phyloP scores from a whole-genome alignment of 2,888 invertebrate species.

The Mystacides longicornis region DNA sequence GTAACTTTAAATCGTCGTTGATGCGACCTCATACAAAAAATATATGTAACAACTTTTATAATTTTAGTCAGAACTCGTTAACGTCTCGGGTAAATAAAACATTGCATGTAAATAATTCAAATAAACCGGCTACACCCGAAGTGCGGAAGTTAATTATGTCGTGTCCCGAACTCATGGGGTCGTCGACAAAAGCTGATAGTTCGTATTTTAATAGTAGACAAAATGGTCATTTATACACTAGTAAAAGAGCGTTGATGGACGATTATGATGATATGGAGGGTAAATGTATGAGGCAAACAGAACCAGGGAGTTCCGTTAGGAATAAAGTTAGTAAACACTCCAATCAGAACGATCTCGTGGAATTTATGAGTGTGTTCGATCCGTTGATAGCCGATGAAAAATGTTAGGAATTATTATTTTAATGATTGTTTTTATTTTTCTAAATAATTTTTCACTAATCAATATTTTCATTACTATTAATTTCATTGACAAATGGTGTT shows the following conservation, averaged over 20 bases:
- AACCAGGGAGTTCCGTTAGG: constrained; percentile 31
- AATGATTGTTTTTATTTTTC: too few species aligned
- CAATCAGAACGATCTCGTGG: constrained; percentile 30
- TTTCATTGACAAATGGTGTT: too few species aligned
- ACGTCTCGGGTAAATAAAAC: constrained; percentile 37
- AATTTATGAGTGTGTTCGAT: constrained; percentile 43
- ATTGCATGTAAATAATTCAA: constrained; percentile 41
- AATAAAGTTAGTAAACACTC: constrained; percentile 29
- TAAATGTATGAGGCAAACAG: constrained; percentile 15
- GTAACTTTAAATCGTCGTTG: constrained; percentile 35
- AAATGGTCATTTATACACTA: constrained; percentile 21
- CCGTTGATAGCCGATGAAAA: constrained; percentile 47
- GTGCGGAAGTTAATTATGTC: constrained; percentile 47
- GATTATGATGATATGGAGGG: constrained; percentile 35
- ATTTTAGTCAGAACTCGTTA: constrained; percentile 37
- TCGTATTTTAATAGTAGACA: constrained; percentile 27
- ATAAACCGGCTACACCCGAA: constrained; percentile 43
- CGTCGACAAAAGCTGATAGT: constrained; percentile 26
- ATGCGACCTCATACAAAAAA: constrained; percentile 12
- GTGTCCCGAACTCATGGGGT: constrained; percentile 36
- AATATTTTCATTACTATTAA: too few species aligned
- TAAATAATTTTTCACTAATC: too few species aligned
- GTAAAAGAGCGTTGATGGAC: constrained; percentile 24
- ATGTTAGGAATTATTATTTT: constrained; percentile 35
- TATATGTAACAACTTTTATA: constrained; percentile 25